A percentile compares a stretch with the other conserved stretches of the same genome.
These are phyloP conservation scores for Callinectes sapidus DNA, from an alignment of 2,888 invertebrate species.

Conservation along the genomic window DNA sequence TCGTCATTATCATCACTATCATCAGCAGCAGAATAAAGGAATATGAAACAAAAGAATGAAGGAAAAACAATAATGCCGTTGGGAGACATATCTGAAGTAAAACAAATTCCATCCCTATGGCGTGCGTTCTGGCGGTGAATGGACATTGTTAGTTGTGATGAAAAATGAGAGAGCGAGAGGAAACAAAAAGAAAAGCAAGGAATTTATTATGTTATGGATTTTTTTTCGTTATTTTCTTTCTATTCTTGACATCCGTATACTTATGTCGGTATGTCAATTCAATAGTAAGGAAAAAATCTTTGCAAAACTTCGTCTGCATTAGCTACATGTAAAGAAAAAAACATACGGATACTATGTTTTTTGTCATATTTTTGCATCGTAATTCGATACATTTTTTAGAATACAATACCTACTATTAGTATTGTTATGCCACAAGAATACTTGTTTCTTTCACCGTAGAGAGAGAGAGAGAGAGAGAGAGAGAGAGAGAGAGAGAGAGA, in stretches of 20 bases:
- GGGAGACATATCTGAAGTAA: not conserved
- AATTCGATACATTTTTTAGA: not conserved
- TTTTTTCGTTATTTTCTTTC: not conserved
- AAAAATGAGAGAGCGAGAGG: too few species aligned
- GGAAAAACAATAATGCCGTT: too few species aligned
- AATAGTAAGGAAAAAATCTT: not conserved
- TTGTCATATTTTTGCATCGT: not conserved
- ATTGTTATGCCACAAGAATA: not conserved
- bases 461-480: not conserved
- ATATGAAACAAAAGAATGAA: too few species aligned
- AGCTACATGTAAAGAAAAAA: not conserved
- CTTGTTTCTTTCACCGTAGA: not conserved
- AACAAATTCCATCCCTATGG: not conserved
- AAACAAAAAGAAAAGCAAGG: not conserved
- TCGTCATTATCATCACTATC: too few species aligned
- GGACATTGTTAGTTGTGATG: not conserved
- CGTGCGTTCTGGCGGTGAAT: not conserved
- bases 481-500: slow-evolving; percentile 20
- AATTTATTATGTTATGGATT: not conserved
- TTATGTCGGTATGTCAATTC: not conserved
- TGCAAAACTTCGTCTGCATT: not conserved
- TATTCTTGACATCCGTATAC: too few species aligned
- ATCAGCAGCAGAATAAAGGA: too few species aligned
- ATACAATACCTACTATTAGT: not conserved
- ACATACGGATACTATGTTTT: slow-evolving; percentile 57